A percentile compares a stretch with the other conserved stretches of the same genome.
phyloP scores from a whole-genome alignment of 1,140 invertebrate species.

The Sycophaga agraensis region DNA sequence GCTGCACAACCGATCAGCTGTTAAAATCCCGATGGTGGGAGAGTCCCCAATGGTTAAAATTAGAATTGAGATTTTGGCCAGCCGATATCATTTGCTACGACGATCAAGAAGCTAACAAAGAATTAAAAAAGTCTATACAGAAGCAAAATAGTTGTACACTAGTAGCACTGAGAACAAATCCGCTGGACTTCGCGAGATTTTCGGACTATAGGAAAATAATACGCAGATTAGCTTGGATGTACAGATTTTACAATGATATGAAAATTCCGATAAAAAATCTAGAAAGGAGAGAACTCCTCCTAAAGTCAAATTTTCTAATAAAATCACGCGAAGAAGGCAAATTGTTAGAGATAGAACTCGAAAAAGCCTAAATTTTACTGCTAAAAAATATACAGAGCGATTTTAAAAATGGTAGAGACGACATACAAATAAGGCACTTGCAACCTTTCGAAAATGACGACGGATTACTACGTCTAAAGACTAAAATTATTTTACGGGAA shows the following conservation, averaged over 20 bases:
- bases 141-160: conserved; percentile 1
- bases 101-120: conserved; percentile 23
- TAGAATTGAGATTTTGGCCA: background rate
- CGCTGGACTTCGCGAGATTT: conserved; percentile 2
- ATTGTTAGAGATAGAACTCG: too few species aligned
- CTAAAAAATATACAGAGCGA: background rate
- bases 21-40: background rate
- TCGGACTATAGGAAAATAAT: conserved; percentile 29
- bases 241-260: background rate
- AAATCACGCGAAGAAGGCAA: too few species aligned
- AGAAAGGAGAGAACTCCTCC: background rate
- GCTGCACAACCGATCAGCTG: background rate
- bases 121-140: conserved; percentile 25
- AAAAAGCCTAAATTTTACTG: too few species aligned
- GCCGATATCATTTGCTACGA: too few species aligned
- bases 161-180: background rate
- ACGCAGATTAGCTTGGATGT: conserved; percentile 29
- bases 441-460: background rate
- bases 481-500: background rate
- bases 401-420: background rate
- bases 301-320: too few species aligned
- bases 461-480: background rate
- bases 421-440: background rate
- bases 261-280: background rate
- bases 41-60: background rate